Base-by-base conservation (phyloP, 2,888 invertebrate species). In the Allacma fusca region DNA sequence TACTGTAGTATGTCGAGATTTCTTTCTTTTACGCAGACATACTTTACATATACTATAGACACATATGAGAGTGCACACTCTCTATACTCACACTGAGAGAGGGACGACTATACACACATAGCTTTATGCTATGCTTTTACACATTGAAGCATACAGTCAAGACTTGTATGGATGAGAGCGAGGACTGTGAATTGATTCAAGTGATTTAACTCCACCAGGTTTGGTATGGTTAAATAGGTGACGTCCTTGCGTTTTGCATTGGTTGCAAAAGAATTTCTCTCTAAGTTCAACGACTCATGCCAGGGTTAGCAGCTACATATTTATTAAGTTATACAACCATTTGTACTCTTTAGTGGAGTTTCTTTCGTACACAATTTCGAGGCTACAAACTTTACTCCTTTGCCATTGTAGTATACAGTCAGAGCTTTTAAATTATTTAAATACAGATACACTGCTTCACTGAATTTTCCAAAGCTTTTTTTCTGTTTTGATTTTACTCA, bases 221-320 rank as follows among this genome's bases (percentile, higher is more conserved):
- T 72, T 77, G 62, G 70, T 44, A 77, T 62, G 73, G 43, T 67
- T 79, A 80, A 80, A 78, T 82, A 81, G 82, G 82, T 80, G 78
- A 80, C 79, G 82, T 82, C 82, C 82, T 82, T 82, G 82, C 77
- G 80, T 78, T 81, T 79, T 81, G 82, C 81, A 79, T 79, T 79
- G 78, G 80, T 81, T 81, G 81, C 79, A 81, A 79, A 77, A 82
- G 76, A 81, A 76, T 80, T 77, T 72, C 79, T 75, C 79, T 72
- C 72, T 75, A 76, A 80, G 81, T 81, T 82, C 82, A 81, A 79
- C 81, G 82, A 82, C 82, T 76, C 59, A 23, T 50, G 68, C 62
- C 77, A 77, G 77, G 79, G 79, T 74, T 70, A 68, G 26, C 40
- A 24, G 23, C 68, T n/a, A 21, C 34, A 19, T 34, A 68, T 40